Evolutionary conservation across 2,797 vertebrate species (phyloP).

Genomic region (Schizothorax lantsangensis): DNA sequence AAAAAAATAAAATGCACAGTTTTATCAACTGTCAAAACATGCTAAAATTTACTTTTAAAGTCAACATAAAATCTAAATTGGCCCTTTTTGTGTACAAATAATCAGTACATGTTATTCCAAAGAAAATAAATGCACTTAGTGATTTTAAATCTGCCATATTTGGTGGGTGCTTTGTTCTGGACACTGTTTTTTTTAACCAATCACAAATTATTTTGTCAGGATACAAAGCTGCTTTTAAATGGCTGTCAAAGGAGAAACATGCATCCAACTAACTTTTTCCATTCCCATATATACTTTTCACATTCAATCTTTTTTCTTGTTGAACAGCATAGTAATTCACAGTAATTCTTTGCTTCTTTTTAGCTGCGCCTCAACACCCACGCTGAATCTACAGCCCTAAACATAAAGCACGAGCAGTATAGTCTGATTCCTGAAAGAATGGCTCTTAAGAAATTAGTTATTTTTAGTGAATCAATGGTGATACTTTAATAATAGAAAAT

Average conservation of each 20-base stretch:
- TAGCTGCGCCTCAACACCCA: not conserved
- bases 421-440: not conserved
- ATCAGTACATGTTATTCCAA: not conserved
- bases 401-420: not conserved
- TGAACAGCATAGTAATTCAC: not conserved
- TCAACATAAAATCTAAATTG: not conserved
- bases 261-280: not conserved
- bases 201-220: slow-evolving; percentile 5
- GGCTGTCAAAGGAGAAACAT: not conserved
- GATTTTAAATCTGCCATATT: not conserved
- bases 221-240: not conserved
- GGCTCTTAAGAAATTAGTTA: not conserved
- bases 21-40: slow-evolving; percentile 26
- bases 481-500: too few species aligned
- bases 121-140: not conserved
- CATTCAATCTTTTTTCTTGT: not conserved
- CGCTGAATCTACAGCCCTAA: not conserved
- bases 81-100: not conserved
- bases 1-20: not conserved
- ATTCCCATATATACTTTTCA: not conserved
- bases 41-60: not conserved
- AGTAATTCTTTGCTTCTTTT: not conserved
- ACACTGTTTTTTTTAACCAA: not conserved
- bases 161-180: not conserved
- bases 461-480: not conserved